Percentiles rank a stretch among this genome's conserved stretches.
Conservation (phyloP, 2,113 vertebrate species). For the Oryzias celebensis region DNA sequence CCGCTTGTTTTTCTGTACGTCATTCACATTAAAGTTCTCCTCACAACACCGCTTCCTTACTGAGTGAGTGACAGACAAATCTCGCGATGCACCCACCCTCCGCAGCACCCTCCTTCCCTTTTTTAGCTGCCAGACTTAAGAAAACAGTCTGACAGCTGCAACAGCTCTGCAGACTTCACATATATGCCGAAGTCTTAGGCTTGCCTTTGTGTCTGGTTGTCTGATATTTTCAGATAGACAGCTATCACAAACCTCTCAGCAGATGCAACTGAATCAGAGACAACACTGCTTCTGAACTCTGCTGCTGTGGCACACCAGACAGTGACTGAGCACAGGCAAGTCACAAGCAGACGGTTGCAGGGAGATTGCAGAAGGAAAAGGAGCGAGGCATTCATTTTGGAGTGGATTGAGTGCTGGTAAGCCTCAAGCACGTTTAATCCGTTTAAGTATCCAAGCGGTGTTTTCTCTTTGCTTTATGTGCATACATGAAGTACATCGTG, state of each 20-base stretch:
- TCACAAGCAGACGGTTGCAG: slow-evolving; percentile 53
- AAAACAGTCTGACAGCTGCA: slow-evolving; percentile 41
- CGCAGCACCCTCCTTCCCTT: slow-evolving; percentile 25
- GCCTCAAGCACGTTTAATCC: slow-evolving; percentile 27
- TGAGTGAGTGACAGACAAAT: slow-evolving; percentile 43
- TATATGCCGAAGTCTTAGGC: slow-evolving; percentile 19
- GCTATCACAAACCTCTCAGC: slow-evolving; percentile 46
- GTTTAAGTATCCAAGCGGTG: slow-evolving; percentile 54
- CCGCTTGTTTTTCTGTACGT: slow-evolving; percentile 31
- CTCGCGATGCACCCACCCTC: slow-evolving; percentile 43
- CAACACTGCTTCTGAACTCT: slow-evolving; percentile 62
- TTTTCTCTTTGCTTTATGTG: slow-evolving; percentile 77
- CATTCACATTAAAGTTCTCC: slow-evolving; percentile 18
- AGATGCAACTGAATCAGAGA: slow-evolving; percentile 47
- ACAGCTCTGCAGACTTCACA: slow-evolving; percentile 35
- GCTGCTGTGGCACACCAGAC: slow-evolving; percentile 33
- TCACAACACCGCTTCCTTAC: slow-evolving; percentile 41
- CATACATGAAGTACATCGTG: slow-evolving; percentile 77
- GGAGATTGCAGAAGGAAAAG: slow-evolving; percentile 46
- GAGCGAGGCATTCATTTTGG: slow-evolving; percentile 68
- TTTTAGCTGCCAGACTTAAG: slow-evolving; percentile 35
- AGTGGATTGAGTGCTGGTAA: slow-evolving; percentile 49
- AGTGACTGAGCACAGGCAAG: slow-evolving; percentile 57
- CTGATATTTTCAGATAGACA: slow-evolving; percentile 24
- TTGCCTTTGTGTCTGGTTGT: slow-evolving; percentile 35